Conservation (phyloP, 2,797 vertebrate genomes). For the Corythornis leucogaster region DNA sequence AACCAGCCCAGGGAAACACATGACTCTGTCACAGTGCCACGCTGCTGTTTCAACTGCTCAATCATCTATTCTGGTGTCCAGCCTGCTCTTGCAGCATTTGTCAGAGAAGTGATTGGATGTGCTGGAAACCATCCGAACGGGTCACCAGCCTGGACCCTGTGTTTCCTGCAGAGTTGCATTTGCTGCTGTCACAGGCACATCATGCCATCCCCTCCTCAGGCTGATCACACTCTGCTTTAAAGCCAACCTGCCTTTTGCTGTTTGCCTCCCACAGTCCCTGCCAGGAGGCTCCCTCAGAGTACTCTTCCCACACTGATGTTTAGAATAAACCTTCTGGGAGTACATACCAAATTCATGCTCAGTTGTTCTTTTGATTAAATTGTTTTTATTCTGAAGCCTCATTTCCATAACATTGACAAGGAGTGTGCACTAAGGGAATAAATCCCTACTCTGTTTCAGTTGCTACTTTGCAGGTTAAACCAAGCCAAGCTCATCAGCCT, state of each 20-base stretch:
- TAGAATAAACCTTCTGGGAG: not conserved
- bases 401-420: not conserved
- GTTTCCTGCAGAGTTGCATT: slow-evolving; percentile 35
- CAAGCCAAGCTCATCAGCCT: not conserved
- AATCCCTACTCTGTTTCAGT: not conserved
- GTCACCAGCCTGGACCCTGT: slow-evolving; percentile 7
- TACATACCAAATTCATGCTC: not conserved
- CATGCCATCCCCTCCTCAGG: not conserved
- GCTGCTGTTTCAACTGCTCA: not conserved
- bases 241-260: not conserved
- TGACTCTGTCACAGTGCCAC: not conserved
- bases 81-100: slow-evolving; percentile 19
- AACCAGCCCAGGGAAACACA: slow-evolving; percentile 37
- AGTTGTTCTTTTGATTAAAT: not conserved
- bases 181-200: slow-evolving; percentile 19
- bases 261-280: not conserved
- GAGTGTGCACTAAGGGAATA: not conserved
- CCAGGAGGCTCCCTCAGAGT: not conserved
- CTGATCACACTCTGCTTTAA: not conserved
- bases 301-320: not conserved
- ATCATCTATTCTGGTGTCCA: slow-evolving; percentile 42
- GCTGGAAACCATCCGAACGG: slow-evolving; percentile 34
- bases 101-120: slow-evolving; percentile 19
- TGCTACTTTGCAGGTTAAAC: not conserved
- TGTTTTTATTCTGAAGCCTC: not conserved